These are phyloP conservation scores for Perizoma flavofasciatum DNA, from an alignment of 2,888 invertebrate genomes.

Conservation along the genomic window DNA sequence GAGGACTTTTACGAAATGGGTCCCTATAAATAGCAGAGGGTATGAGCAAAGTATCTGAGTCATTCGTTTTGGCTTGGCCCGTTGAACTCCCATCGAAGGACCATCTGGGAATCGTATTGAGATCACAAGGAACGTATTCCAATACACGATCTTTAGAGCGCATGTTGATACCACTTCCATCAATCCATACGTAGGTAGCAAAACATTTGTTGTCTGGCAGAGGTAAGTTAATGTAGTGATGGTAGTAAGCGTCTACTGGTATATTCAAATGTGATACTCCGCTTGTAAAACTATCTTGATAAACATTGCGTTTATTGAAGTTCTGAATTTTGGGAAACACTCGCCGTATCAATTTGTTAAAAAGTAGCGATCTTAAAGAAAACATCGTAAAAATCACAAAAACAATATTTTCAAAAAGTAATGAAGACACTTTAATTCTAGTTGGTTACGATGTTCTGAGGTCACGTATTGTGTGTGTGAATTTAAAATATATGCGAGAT, in stretches of 20 bases:
- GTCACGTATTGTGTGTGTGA: no score
- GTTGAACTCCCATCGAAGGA: slow-evolving; percentile 98
- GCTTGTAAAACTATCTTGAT: slow-evolving; percentile 45
- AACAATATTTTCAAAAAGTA: neutral
- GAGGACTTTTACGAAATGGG: slow-evolving; percentile 94
- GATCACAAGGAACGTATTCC: slow-evolving; percentile 81
- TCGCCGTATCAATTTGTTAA: slow-evolving; percentile 6
- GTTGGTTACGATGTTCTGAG: slow-evolving; percentile 17
- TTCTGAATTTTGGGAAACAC: neutral
- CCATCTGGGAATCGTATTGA: slow-evolving; percentile 88
- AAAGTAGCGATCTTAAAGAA: slow-evolving; percentile 14
- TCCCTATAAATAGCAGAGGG: slow-evolving; percentile 96
- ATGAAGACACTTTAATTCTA: slow-evolving; percentile 20
- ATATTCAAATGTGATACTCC: slow-evolving; percentile 45
- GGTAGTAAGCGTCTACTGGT: slow-evolving; percentile 54
- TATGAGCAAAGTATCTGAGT: slow-evolving; percentile 94
- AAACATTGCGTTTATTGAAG: slow-evolving; percentile 28
- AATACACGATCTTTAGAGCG: slow-evolving; percentile 88
- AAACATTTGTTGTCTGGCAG: slow-evolving; percentile 83
- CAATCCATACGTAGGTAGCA: slow-evolving; percentile 91
- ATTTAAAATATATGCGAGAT: no score
- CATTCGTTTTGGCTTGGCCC: slow-evolving; percentile 91
- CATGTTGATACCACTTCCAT: slow-evolving; percentile 89
- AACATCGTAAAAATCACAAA: slow-evolving; percentile 24
- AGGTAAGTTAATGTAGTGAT: slow-evolving; percentile 70